These are phyloP conservation scores for Ctenoplectra terminalis DNA, from an alignment of 1,140 invertebrate species.

Conservation along the genomic window DNA sequence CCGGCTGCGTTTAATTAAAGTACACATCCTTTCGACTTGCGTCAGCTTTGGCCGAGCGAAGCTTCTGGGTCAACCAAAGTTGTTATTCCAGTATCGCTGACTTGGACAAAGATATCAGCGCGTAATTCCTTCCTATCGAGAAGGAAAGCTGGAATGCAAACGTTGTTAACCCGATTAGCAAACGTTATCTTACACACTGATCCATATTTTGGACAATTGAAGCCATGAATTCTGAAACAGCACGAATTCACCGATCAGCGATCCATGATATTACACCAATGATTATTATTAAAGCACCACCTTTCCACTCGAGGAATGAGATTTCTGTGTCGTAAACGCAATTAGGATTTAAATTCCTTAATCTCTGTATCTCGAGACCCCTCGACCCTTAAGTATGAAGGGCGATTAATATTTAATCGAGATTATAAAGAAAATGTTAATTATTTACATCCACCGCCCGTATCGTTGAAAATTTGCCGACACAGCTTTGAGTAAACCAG, in stretches of 20 bases:
- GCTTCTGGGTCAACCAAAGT: background rate
- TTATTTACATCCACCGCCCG: no score
- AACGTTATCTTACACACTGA: background rate
- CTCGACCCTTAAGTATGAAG: no score
- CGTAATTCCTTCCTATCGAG: background rate
- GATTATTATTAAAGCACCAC: no score
- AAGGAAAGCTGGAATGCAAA: no score
- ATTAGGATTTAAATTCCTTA: no score
- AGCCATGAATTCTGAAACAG: no score
- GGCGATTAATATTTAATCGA: no score
- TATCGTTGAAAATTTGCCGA: constrained; percentile 3
- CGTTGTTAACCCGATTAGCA: background rate
- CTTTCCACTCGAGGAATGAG: no score
- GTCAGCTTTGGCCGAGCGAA: background rate
- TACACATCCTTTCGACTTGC: background rate
- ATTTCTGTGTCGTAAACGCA: no score
- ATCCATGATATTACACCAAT: no score
- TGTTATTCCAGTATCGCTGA: background rate
- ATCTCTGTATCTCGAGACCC: no score
- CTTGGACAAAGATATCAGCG: background rate
- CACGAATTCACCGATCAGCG: no score
- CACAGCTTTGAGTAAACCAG: background rate
- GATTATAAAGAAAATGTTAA: background rate
- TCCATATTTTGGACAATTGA: background rate
- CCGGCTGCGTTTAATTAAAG: background rate